phyloP scores from a whole-genome alignment of 2,888 invertebrate genomes.

The Crepidodera aurea region DNA sequence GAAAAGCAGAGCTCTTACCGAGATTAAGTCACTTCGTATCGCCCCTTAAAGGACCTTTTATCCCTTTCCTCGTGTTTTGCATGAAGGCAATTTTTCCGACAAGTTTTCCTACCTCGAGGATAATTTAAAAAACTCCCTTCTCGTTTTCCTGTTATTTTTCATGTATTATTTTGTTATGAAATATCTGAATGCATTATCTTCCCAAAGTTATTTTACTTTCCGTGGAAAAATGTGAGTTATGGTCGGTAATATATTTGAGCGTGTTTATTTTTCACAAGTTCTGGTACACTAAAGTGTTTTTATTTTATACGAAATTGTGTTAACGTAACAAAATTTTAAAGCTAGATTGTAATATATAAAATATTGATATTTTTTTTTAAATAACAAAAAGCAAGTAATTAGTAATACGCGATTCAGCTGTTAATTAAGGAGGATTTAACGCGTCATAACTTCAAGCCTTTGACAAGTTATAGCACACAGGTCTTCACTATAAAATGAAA shows the following conservation, averaged over 20 bases:
- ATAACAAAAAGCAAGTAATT: no score
- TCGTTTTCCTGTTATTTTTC: slow-evolving; percentile 27
- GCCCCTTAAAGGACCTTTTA: slow-evolving; percentile 9
- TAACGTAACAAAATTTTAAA: neutral
- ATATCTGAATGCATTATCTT: slow-evolving; percentile 22
- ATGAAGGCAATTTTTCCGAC: slow-evolving; percentile 11
- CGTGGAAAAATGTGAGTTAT: slow-evolving; percentile 19
- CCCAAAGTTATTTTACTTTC: slow-evolving; percentile 15
- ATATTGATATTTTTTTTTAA: no score
- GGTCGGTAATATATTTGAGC: slow-evolving; percentile 14
- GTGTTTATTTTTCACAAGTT: slow-evolving; percentile 20
- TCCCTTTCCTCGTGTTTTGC: slow-evolving; percentile 14
- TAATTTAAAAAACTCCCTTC: slow-evolving; percentile 18
- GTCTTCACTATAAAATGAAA: no score
- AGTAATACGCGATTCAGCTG: no score
- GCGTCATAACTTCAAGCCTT: no score
- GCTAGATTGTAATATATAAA: no score
- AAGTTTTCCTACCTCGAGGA: slow-evolving; percentile 7
- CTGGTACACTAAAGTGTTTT: neutral
- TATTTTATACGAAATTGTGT: neutral
- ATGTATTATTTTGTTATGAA: slow-evolving; percentile 30
- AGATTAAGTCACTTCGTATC: slow-evolving; percentile 31
- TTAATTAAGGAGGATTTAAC: no score
- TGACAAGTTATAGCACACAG: no score
- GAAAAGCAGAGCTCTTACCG: slow-evolving; percentile 22